Conservation (phyloP, 2,888 invertebrate genomes). For the Tholera decimalis region DNA sequence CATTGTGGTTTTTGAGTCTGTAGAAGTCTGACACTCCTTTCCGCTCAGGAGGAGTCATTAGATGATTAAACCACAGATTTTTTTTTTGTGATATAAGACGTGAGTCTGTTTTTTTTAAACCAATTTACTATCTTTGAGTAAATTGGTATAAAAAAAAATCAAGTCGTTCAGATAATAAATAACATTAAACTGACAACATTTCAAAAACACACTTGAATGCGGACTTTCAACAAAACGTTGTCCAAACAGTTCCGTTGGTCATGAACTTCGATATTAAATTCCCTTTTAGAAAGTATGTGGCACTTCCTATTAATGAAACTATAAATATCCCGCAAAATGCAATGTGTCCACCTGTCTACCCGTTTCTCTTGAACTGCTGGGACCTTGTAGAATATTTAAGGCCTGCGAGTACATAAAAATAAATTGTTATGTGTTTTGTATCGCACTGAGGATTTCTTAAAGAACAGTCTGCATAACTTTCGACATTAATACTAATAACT, state of each 20-base stretch:
- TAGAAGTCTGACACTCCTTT: no score
- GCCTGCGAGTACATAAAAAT: conserved; percentile 9
- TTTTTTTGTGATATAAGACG: no score
- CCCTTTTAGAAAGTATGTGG: conserved; percentile 18
- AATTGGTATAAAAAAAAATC: neutral
- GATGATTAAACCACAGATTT: no score
- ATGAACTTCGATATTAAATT: conserved; percentile 33
- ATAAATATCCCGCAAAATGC: conserved; percentile 19
- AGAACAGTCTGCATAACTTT: neutral
- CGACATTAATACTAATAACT: neutral
- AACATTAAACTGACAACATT: neutral
- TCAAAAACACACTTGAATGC: neutral
- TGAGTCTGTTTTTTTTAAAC: no score
- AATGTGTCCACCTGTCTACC: conserved; percentile 25
- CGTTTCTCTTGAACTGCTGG: conserved; percentile 40
- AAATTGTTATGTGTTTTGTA: conserved; percentile 16
- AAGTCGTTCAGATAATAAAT: neutral
- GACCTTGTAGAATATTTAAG: conserved; percentile 35
- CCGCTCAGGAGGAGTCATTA: no score
- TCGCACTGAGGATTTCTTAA: neutral
- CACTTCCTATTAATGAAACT: conserved; percentile 46
- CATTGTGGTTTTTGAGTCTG: no score
- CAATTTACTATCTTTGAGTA: no score
- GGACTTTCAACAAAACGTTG: neutral
- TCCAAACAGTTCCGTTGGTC: neutral